phyloP scores from a whole-genome alignment of 2,888 invertebrate species.

The Ophion obscuratus region DNA sequence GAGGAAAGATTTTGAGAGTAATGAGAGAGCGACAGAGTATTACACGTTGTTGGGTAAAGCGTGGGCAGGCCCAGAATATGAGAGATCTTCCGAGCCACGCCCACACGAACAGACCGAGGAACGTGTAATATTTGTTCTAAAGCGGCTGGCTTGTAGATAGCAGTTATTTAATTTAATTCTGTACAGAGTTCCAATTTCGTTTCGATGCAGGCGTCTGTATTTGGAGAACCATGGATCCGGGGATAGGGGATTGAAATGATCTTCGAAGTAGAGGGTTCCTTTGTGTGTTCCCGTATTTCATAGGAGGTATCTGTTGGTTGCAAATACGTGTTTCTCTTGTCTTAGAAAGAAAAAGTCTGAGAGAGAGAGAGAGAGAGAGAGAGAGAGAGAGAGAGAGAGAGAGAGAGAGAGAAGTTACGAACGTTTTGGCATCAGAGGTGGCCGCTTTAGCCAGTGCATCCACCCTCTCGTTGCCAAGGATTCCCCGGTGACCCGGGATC shows the following conservation, averaged over 20 bases:
- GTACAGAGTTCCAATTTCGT: neutral
- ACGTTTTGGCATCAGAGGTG: neutral
- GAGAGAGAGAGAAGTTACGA: neutral
- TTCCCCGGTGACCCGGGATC: neutral
- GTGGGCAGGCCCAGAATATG: no score
- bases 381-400: slow-evolving; percentile 4
- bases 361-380: slow-evolving; percentile 4
- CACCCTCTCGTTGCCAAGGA: slow-evolving; percentile 25
- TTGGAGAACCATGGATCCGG: slow-evolving; percentile 30
- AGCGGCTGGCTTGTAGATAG: slow-evolving; percentile 12
- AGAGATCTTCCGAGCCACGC: neutral
- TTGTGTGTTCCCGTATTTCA: neutral
- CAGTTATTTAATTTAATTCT: slow-evolving; percentile 36
- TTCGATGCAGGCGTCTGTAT: neutral
- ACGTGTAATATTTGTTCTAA: neutral
- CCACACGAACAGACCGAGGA: slow-evolving; percentile 18
- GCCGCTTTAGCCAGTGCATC: slow-evolving; percentile 29
- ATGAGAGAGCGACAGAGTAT: neutral
- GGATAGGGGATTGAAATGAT: neutral
- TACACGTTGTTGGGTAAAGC: neutral
- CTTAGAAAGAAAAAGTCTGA: slow-evolving; percentile 22
- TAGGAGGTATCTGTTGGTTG: neutral
- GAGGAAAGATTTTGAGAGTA: slow-evolving; percentile 3
- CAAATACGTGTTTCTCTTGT: neutral
- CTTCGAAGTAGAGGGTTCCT: slow-evolving; percentile 18